Conservation (phyloP, 1,140 invertebrate species). For the Tetragonula clypearis region DNA sequence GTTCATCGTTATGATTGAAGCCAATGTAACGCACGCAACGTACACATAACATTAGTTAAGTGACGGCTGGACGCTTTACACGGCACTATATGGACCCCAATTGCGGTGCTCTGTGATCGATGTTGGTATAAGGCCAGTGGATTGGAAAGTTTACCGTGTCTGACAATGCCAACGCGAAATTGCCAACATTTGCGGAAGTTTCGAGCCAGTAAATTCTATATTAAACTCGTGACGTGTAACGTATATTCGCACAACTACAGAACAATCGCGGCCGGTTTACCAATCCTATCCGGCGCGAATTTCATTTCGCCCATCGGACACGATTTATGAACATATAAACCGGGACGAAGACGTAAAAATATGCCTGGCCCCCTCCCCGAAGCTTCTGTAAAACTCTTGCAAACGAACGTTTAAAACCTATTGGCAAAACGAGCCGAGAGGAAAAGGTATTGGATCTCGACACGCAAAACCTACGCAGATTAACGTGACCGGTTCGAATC, state of each 20-base stretch:
- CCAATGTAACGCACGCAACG: conserved; percentile 26
- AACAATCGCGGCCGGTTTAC: background rate
- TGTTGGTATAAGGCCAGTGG: conserved; percentile 14
- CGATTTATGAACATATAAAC: background rate
- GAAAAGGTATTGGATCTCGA: background rate
- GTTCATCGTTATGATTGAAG: conserved; percentile 45
- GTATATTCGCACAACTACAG: background rate
- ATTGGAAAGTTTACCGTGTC: conserved; percentile 42
- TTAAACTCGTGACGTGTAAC: background rate
- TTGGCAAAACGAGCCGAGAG: background rate
- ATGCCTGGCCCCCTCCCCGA: no score
- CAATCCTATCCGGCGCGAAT: background rate
- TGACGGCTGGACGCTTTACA: conserved; percentile 31
- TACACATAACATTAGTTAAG: conserved; percentile 41
- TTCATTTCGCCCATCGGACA: background rate
- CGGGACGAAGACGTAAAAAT: background rate
- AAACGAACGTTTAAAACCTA: background rate
- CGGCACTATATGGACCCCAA: conserved; percentile 29
- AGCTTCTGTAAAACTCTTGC: background rate
- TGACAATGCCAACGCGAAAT: conserved; percentile 27
- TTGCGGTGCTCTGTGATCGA: conserved; percentile 33
- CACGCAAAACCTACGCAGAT: background rate
- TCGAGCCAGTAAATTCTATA: background rate
- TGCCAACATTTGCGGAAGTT: conserved; percentile 24
- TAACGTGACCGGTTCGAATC: background rate